Evolutionary conservation across 2,113 vertebrate genomes (phyloP).

Genomic region (Microtus richardsoni): DNA sequence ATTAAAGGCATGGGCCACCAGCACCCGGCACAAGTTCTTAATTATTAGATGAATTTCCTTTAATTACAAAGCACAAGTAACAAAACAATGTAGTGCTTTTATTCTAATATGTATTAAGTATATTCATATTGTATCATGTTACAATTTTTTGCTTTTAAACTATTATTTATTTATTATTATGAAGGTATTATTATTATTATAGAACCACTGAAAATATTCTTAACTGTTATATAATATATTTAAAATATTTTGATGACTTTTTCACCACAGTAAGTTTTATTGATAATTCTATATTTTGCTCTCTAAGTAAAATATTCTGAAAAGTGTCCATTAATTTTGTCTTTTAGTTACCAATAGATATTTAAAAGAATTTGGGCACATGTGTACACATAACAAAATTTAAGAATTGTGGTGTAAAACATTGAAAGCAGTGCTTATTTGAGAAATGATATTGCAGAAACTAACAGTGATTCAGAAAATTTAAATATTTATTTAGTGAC

Average conservation of each 20-base stretch:
- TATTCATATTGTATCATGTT: neutral
- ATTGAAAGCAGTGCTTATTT: slow-evolving; percentile 4
- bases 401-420: slow-evolving; percentile 7
- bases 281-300: slow-evolving; percentile 32
- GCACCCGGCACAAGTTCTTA: neutral
- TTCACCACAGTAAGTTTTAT: slow-evolving; percentile 14
- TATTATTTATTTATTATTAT: slow-evolving; percentile 16
- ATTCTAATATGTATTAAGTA: neutral
- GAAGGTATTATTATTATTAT: neutral
- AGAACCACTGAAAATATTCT: neutral
- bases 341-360: neutral
- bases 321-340: neutral
- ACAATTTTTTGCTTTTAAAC: neutral
- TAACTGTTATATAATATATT: slow-evolving; percentile 10
- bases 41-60: slow-evolving; percentile 36
- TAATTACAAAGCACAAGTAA: neutral
- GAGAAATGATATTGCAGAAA: neutral
- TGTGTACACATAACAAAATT: neutral
- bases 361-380: neutral
- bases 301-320: slow-evolving; percentile 35
- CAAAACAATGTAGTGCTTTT: neutral
- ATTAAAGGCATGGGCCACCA: too few relatives aligned
- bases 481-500: neutral
- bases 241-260: slow-evolving; percentile 32
- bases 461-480: neutral